Conservation (phyloP, 2,797 vertebrate genomes). For the Crax fasciolata region DNA sequence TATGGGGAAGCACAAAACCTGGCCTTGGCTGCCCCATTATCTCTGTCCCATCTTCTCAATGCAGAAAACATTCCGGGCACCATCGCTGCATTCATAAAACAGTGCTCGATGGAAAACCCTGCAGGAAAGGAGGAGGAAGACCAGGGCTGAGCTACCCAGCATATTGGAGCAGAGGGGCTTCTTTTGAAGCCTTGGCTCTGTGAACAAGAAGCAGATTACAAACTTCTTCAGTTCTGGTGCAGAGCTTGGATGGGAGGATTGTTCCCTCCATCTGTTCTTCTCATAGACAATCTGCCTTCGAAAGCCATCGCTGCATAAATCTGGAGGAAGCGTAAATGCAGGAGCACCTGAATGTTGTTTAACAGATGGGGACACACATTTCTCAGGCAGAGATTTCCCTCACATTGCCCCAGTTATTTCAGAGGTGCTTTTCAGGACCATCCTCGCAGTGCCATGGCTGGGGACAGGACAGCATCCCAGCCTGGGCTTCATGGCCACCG, state of each 20-base stretch:
- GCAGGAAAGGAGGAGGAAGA: neutral
- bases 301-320: slow-evolving; percentile 65
- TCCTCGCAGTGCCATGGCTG: neutral
- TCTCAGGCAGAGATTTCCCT: slow-evolving; percentile 51
- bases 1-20: neutral
- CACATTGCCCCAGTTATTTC: slow-evolving; percentile 40
- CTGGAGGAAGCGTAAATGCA: slow-evolving; percentile 60
- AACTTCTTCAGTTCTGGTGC: slow-evolving; percentile 54
- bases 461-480: neutral
- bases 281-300: slow-evolving; percentile 71
- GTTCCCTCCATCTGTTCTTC: slow-evolving; percentile 66
- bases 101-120: neutral
- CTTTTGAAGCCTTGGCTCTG: slow-evolving; percentile 50
- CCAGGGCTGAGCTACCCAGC: neutral
- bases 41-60: neutral
- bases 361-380: slow-evolving; percentile 48
- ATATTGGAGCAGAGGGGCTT: neutral
- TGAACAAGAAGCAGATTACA: slow-evolving; percentile 63
- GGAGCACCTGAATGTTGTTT: slow-evolving; percentile 66
- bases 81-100: neutral
- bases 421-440: slow-evolving; percentile 16
- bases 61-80: neutral
- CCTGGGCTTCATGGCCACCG: neutral
- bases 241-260: slow-evolving; percentile 52
- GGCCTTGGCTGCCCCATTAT: neutral